Percentiles rank a stretch among this genome's conserved stretches.
Evolutionary conservation across 1,140 invertebrate species (phyloP).

Genomic region (Oedothorax gibbosus): DNA sequence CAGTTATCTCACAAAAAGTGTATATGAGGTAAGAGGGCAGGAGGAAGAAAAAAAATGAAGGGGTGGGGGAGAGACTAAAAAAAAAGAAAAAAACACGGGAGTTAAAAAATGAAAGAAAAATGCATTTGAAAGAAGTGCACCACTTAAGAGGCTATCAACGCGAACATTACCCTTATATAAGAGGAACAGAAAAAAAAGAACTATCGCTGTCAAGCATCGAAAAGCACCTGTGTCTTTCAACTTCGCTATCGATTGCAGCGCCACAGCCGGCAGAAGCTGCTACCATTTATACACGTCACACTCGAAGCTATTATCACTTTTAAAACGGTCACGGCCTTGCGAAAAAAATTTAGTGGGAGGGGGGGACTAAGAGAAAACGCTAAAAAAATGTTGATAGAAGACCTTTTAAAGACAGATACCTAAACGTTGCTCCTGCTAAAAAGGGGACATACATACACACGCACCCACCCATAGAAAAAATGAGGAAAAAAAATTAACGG

Average conservation of each 20-base stretch:
- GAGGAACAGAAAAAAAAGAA: constrained; percentile 49
- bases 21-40: neutral
- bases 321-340: constrained; percentile 56
- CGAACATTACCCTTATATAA: constrained; percentile 57
- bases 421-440: constrained; percentile 46
- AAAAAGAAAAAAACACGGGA: constrained; percentile 36
- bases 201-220: constrained; percentile 61
- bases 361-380: constrained; percentile 35
- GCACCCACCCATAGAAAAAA: constrained; percentile 32
- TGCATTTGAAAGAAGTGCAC: constrained; percentile 56
- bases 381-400: constrained; percentile 61
- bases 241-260: constrained; percentile 44
- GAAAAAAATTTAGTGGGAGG: constrained; percentile 20
- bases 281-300: constrained; percentile 59
- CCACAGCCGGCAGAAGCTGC: constrained; percentile 54
- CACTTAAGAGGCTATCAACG: constrained; percentile 60
- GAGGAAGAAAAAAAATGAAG: constrained; percentile 38
- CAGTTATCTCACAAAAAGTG: constrained; percentile 58
- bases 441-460: constrained; percentile 35
- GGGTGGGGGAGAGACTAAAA: constrained; percentile 38
- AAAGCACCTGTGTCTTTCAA: constrained; percentile 60
- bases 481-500: constrained; percentile 53
- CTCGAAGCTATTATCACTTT: constrained; percentile 60
- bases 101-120: constrained; percentile 55
- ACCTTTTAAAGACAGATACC: constrained; percentile 60